Conservation (phyloP, 2,888 invertebrate species). For the Tetheella fluctuosa region DNA sequence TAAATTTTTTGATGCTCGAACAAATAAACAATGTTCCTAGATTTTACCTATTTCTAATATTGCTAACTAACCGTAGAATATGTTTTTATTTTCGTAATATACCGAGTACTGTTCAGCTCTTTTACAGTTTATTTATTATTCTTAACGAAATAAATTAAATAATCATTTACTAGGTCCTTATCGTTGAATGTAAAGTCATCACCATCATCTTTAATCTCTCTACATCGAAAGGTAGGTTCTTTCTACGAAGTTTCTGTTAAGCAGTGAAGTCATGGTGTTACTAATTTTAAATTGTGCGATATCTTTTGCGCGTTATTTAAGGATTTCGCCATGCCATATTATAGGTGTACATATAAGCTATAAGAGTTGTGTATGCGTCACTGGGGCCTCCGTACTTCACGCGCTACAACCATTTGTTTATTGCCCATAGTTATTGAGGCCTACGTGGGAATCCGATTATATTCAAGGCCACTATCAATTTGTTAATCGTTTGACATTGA, state of each 20-base stretch:
- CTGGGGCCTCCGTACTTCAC: slow-evolving; percentile 30
- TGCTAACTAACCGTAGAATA: too few species aligned
- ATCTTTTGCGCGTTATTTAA: slow-evolving; percentile 11
- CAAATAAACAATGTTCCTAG: too few species aligned
- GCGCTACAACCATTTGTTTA: slow-evolving; percentile 18
- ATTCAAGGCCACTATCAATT: not conserved
- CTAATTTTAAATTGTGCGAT: slow-evolving; percentile 9
- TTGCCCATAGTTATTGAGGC: slow-evolving; percentile 2
- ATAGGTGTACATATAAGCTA: not conserved
- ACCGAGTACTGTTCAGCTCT: too few species aligned
- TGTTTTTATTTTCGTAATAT: too few species aligned
- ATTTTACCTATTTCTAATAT: too few species aligned
- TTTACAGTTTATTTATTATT: too few species aligned
- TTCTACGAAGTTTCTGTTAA: not conserved
- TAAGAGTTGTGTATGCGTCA: slow-evolving; percentile 29
- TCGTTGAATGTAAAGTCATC: too few species aligned
- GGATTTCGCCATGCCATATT: slow-evolving; percentile 1
- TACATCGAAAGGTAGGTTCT: too few species aligned
- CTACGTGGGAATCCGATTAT: not conserved
- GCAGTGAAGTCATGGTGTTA: not conserved
- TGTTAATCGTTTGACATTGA: slow-evolving; percentile 4
- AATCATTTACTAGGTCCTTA: too few species aligned
- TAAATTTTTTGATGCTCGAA: too few species aligned
- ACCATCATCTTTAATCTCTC: too few species aligned
- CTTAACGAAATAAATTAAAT: too few species aligned